Conservation (phyloP, 2,888 invertebrate species). For the Falcaria lacertinaria region DNA sequence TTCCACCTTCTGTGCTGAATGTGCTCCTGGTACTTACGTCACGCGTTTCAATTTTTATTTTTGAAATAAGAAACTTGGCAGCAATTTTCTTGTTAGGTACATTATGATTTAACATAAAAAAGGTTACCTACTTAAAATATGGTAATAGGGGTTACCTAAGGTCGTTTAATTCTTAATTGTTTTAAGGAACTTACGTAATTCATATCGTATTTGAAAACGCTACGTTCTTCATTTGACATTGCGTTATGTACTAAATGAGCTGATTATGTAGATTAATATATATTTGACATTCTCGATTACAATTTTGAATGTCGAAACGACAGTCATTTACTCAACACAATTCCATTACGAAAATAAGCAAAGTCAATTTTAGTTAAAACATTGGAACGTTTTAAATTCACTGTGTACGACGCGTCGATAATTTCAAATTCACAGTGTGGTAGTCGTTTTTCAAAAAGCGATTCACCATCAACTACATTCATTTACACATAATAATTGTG, state of each 20-base stretch:
- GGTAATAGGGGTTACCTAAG: too few relatives aligned
- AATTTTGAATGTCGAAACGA: slow-evolving; percentile 47
- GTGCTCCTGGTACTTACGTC: slow-evolving; percentile 28
- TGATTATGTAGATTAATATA: slow-evolving; percentile 54
- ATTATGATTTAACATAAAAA: slow-evolving; percentile 8
- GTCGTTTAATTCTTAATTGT: too few relatives aligned
- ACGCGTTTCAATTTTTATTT: slow-evolving; percentile 27
- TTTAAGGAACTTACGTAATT: too few relatives aligned
- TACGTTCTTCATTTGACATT: slow-evolving; percentile 31
- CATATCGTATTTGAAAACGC: too few relatives aligned
- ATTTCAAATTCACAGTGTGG: slow-evolving; percentile 29
- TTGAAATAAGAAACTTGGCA: not conserved
- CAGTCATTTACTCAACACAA: slow-evolving; percentile 59
- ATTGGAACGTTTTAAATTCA: slow-evolving; percentile 39
- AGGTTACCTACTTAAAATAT: slow-evolving; percentile 22
- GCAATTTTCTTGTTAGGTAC: not conserved
- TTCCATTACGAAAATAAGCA: slow-evolving; percentile 52
- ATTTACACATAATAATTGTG: slow-evolving; percentile 72
- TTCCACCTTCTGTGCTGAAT: slow-evolving; percentile 30
- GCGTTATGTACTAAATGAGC: slow-evolving; percentile 49
- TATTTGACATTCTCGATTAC: slow-evolving; percentile 57
- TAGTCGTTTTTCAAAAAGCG: slow-evolving; percentile 42
- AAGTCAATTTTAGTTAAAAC: slow-evolving; percentile 57
- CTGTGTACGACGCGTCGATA: slow-evolving; percentile 29
- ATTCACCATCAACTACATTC: slow-evolving; percentile 54